phyloP scores from a whole-genome alignment of 2,888 invertebrate genomes.

The Cancer borealis region DNA sequence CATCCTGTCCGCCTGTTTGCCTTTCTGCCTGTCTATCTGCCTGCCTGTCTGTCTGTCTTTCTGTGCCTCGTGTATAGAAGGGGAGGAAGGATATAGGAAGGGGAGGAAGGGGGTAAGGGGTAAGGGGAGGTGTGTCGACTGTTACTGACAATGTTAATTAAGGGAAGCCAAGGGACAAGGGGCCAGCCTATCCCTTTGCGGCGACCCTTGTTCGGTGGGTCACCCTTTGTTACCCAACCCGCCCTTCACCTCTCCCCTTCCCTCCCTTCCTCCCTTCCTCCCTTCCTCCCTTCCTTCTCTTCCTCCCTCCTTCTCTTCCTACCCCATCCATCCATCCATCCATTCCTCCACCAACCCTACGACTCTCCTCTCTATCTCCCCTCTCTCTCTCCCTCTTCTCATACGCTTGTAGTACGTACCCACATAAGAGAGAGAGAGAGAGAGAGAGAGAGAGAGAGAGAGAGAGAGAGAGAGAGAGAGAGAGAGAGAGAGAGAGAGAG shows the following conservation, averaged over 20 bases:
- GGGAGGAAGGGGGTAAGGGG: background rate
- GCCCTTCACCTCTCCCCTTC: background rate
- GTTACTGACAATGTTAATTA: conserved; percentile 55
- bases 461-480: background rate
- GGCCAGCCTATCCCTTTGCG: conserved; percentile 41
- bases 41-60: no score
- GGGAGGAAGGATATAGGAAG: background rate
- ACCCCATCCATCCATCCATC: background rate
- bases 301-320: background rate
- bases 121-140: conserved; percentile 36
- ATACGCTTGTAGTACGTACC: background rate
- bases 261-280: background rate
- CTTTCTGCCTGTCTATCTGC: no score
- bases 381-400: background rate
- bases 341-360: background rate
- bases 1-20: background rate
- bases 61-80: background rate
- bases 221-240: conserved; percentile 18
- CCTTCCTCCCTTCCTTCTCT: background rate
- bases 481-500: no score
- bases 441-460: conserved; percentile 37
- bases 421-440: background rate
- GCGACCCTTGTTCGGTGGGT: conserved; percentile 42
- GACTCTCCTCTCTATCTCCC: background rate
- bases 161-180: conserved; percentile 46